phyloP scores from a whole-genome alignment of 2,888 invertebrate species.

The Orchesella flavescens region DNA sequence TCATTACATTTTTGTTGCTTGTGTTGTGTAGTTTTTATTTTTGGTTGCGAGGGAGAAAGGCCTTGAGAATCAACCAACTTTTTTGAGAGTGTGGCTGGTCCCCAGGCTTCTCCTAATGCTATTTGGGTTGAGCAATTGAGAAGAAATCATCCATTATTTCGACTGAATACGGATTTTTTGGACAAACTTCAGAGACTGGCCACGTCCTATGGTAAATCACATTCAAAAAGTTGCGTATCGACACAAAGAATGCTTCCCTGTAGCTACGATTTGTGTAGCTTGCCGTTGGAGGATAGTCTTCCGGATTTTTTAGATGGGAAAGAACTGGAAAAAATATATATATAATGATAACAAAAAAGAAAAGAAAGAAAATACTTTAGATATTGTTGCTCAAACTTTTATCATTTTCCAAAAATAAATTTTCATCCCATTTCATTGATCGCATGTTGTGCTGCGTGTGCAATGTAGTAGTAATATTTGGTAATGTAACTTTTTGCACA shows the following conservation, averaged over 20 bases:
- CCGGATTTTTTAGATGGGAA: constrained; percentile 69
- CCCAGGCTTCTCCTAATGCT: constrained; percentile 56
- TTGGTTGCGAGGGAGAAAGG: background rate
- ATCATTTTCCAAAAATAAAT: constrained; percentile 13
- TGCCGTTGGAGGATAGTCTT: constrained; percentile 69
- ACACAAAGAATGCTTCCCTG: constrained; percentile 71
- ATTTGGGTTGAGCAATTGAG: constrained; percentile 72
- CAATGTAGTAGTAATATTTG: no score
- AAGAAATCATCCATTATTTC: constrained; percentile 72
- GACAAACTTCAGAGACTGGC: constrained; percentile 71
- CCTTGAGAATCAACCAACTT: background rate
- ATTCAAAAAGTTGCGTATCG: constrained; percentile 72
- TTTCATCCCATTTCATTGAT: background rate
- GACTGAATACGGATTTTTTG: constrained; percentile 72
- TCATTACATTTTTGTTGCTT: background rate
- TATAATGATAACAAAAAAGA: background rate
- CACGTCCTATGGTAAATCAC: constrained; percentile 72
- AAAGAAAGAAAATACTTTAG: background rate
- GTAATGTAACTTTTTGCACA: no score
- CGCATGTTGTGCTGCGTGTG: no score
- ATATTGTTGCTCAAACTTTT: background rate
- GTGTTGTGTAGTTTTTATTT: background rate
- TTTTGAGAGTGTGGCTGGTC: background rate
- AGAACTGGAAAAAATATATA: constrained; percentile 60
- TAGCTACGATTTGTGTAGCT: constrained; percentile 71